Conservation (phyloP, 2,797 vertebrate species). For the Melanotaenia trifasciata region DNA sequence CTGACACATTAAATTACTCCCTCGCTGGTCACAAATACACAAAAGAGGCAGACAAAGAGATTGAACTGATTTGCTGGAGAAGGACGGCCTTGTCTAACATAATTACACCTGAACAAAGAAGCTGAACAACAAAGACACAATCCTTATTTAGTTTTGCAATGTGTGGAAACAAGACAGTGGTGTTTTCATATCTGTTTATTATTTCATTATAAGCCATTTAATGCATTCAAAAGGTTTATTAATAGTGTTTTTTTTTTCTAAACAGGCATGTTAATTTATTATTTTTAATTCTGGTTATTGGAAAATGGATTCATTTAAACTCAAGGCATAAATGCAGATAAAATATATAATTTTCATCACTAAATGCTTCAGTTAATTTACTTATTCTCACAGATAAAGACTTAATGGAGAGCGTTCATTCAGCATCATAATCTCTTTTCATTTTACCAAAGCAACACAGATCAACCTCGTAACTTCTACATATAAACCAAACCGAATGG, state of each 20-base stretch:
- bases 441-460: background rate
- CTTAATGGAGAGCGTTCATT: too few species aligned
- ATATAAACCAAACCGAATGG: too few species aligned
- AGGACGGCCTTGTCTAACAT: slow-evolving; percentile 60
- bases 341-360: background rate
- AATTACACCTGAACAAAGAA: slow-evolving; percentile 70
- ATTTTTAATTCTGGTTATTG: background rate
- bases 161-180: background rate
- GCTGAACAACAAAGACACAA: slow-evolving; percentile 44
- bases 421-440: background rate
- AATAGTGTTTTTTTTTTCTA: background rate
- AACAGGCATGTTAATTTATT: background rate
- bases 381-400: background rate
- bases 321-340: background rate
- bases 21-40: slow-evolving; percentile 54
- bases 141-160: slow-evolving; percentile 22
- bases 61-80: slow-evolving; percentile 52
- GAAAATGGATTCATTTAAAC: background rate
- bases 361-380: background rate
- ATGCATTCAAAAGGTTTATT: background rate
- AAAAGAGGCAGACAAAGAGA: slow-evolving; percentile 67
- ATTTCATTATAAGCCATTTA: background rate
- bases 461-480: background rate
- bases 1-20: slow-evolving; percentile 64
- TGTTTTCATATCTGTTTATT: slow-evolving; percentile 15